Evolutionary conservation across 2,113 vertebrate genomes (phyloP), one percentile per base, ranked within the genome.

Genomic region (Psittacula cyanocephala): DNA sequence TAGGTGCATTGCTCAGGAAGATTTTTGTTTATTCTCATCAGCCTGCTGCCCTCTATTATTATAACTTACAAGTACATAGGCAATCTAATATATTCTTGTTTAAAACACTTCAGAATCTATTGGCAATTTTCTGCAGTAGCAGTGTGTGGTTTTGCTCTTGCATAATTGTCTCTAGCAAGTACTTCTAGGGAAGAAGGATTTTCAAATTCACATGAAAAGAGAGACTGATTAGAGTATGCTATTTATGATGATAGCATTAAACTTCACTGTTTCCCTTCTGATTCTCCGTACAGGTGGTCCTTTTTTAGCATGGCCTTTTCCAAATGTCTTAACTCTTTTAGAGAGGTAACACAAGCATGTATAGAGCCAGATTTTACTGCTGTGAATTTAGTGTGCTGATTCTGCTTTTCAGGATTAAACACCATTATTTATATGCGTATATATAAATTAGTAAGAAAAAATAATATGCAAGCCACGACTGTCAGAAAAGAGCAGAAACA

Each of bases 1-100:
- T 96, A 89, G 46, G 14, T 81, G 53, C 67, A 72, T 86, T 94
- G 78, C 88, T 84, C 41, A 84, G 72, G 89, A 97, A 97, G 92
- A 57, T 94, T 96, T 97, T 96, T 91, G 65, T 87, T 89, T 91
- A 86, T 84, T 91, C 91, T 95, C 87, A 91, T 94, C 69, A 88
- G 47, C 37, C 44, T 92, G n/a, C 78, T 97, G 91, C 93, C 63
- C 88, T 96, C 88, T 86, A 70, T 87, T 81, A 81, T 88, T 89
- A 86, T 68, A 92, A 84, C 93, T 94, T 86, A 81, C 52, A 92
- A 85, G 85, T 81, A 68, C 8, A 22, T 46, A 79, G 65, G 59
- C 78, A 93, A 65, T 93, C 85, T 93, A 97, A 94, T 95, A 93
- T 91, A 92, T 76, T 46, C 68, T 88, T 95, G 79, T 93, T 94